phyloP scores from a whole-genome alignment of 2,888 invertebrate species.

The Ennomos fuscantarius region DNA sequence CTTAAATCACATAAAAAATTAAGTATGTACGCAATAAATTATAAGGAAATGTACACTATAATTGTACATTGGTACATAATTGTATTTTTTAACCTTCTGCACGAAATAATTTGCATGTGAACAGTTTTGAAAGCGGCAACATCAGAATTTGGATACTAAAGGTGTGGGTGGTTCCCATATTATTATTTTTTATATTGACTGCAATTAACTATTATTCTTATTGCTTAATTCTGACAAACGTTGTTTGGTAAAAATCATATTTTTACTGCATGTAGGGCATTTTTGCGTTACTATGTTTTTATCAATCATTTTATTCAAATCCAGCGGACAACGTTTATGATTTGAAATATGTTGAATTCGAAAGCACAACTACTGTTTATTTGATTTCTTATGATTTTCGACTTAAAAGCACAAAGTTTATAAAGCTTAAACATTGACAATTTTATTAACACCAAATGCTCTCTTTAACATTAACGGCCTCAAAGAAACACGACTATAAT shows the following conservation, averaged over 20 bases:
- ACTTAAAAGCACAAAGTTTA: constrained; percentile 12
- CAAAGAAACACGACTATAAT: constrained; percentile 20
- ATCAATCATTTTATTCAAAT: constrained; percentile 2
- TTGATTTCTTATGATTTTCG: constrained; percentile 7
- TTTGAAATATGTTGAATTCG: constrained; percentile 10
- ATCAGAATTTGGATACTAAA: constrained; percentile 47
- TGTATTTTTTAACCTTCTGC: too few relatives aligned
- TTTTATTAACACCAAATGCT: constrained; percentile 31
- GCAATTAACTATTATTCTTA: constrained; percentile 29
- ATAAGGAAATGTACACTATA: too few relatives aligned
- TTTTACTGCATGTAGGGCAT: constrained; percentile 36
- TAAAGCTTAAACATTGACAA: constrained; percentile 20
- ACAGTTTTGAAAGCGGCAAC: constrained; percentile 2
- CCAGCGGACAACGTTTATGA: constrained; percentile 19
- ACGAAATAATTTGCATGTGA: too few relatives aligned
- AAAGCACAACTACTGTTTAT: constrained; percentile 8
- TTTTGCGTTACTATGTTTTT: constrained; percentile 19
- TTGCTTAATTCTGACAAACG: constrained; percentile 20
- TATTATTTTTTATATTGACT: constrained; percentile 31
- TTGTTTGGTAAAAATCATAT: constrained; percentile 14
- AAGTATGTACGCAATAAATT: constrained; percentile 6
- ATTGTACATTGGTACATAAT: too few relatives aligned
- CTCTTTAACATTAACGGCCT: constrained; percentile 40
- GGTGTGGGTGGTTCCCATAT: constrained; percentile 42
- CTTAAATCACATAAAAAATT: constrained; percentile 6